Base-by-base conservation (phyloP, 2,888 invertebrate genomes). In the Habrosyne pyritoides region DNA sequence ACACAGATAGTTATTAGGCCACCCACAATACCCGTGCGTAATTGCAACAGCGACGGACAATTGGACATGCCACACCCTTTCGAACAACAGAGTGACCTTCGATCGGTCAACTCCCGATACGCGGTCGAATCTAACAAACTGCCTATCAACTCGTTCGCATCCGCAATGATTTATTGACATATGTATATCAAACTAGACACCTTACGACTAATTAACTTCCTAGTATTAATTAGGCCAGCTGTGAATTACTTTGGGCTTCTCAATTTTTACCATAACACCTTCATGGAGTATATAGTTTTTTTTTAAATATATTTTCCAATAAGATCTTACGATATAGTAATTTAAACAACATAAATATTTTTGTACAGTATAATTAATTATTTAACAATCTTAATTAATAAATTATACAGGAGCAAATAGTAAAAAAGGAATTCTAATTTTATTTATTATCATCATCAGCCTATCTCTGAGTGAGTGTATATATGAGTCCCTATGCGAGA, bases 31-130 rank as follows among this genome's bases (percentile, higher is more conserved):
- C 56, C 64, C 61, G 64, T 71, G 69, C 69, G 58, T 62, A 66
- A 68, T 67, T 58, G 67, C 60, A 47, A 57, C 64, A 67, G 63
- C 57, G 62, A 66, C 60, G 64, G 64, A 67, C 73, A 64, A 72
- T 61, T 63, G 61, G 58, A 57, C 67, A 66, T 46, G 68, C 74
- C 81, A 73, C 81, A 77, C 84, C 85, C 81, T 83, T 79, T 79
- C 80, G 73, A 78, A 71, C 50, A 50, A 66, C 61, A 62, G 57
- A 64, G 59, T 59, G 70, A 68, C 71, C 70, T 71, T 61, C 66
- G 26, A 14, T 49, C 28, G 49, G 33, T 55, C 48, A 48, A 48
- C 12, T 28, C 14, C 24, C 14, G 18, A n/a, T 42, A 36, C 36
- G 18, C 49, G 28, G 18, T 14, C 50, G 28, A 28, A 50, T 10